Conservation (phyloP, 2,113 vertebrate genomes). For the Origma solitaria region DNA sequence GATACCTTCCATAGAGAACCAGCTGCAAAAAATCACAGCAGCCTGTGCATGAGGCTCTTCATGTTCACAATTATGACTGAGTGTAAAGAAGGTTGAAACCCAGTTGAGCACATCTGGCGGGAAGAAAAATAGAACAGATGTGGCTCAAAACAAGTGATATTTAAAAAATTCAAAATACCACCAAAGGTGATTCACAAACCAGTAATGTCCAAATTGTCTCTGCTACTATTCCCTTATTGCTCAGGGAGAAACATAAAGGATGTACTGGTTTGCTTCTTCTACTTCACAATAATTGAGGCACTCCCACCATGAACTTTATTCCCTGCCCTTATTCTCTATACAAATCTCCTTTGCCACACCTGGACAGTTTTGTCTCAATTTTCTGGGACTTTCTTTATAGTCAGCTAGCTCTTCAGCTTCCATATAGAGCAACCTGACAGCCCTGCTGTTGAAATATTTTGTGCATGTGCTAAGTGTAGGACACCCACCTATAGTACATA, state of each 20-base stretch:
- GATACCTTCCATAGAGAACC: background rate
- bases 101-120: background rate
- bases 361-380: background rate
- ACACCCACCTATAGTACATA: background rate
- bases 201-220: background rate
- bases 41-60: background rate
- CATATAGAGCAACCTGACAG: background rate
- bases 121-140: background rate
- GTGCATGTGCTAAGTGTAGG: background rate
- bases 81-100: background rate
- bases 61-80: fast-evolving
- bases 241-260: background rate
- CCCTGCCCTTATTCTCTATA: background rate
- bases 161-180: background rate
- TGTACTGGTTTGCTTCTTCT: background rate
- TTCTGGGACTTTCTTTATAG: background rate
- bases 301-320: background rate
- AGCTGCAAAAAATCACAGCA: background rate
- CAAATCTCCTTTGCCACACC: background rate
- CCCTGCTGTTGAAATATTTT: background rate
- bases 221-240: background rate
- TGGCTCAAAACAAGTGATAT: background rate
- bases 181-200: background rate
- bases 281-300: background rate
- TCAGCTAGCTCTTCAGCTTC: background rate